phyloP scores from a whole-genome alignment of 2,888 invertebrate species.

The Morpho deidamia region DNA sequence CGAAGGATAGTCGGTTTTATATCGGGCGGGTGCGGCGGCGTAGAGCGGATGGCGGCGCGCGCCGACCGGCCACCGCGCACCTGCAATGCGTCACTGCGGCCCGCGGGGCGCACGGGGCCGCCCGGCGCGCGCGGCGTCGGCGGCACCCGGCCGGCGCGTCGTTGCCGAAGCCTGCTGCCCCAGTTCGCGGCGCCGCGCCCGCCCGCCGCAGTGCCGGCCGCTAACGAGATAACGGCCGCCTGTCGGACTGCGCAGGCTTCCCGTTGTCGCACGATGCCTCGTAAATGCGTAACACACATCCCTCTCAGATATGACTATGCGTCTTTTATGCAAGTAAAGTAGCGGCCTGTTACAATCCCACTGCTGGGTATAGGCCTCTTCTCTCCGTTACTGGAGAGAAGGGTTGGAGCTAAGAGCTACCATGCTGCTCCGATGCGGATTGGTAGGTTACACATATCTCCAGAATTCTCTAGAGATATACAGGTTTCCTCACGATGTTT shows the following conservation, averaged over 20 bases:
- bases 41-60: conserved; percentile 84
- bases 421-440: no score
- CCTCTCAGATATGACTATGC: conserved; percentile 13
- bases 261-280: conserved; percentile 28
- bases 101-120: conserved; percentile 38
- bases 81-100: conserved; percentile 90
- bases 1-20: conserved; percentile 82
- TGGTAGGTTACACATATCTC: no score
- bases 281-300: conserved; percentile 13
- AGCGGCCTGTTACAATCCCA: no score
- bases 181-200: conserved; percentile 35
- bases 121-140: conserved; percentile 37
- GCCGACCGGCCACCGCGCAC: conserved; percentile 89
- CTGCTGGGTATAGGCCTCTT: no score
- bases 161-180: conserved; percentile 47
- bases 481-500: no score
- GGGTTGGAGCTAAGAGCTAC: no score
- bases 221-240: conserved; percentile 33
- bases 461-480: no score
- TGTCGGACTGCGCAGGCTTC: conserved; percentile 36
- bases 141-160: conserved; percentile 35
- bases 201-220: conserved; percentile 39
- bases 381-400: no score
- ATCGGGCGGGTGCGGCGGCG: conserved; percentile 85
- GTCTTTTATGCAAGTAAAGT: conserved; percentile 1